A percentile compares a stretch with the other conserved stretches of the same genome.
phyloP scores from a whole-genome alignment of 1,140 invertebrate species.

The Paralvinella palmiformis region DNA sequence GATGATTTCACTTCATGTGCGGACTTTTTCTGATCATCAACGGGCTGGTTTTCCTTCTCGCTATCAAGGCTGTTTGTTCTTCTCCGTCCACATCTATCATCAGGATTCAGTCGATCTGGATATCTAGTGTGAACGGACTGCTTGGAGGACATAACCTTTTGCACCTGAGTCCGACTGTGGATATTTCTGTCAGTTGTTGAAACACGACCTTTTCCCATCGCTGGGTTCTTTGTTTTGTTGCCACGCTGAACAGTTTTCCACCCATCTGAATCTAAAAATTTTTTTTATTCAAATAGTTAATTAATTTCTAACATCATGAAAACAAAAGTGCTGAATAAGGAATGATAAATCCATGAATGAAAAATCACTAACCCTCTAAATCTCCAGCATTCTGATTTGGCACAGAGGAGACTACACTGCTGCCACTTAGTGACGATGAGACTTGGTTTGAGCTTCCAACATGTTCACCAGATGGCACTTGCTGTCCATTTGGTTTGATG shows the following conservation, averaged over 20 bases:
- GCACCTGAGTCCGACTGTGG: background rate
- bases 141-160: background rate
- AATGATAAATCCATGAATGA: too few species aligned
- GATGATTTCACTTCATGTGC: too few species aligned
- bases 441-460: too few species aligned
- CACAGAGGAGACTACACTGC: too few species aligned
- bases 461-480: too few species aligned
- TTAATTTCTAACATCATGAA: too few species aligned
- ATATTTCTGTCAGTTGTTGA: background rate
- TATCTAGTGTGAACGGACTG: background rate
- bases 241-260: slow-evolving; percentile 63
- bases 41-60: slow-evolving; percentile 41
- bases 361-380: too few species aligned
- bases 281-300: too few species aligned
- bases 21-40: too few species aligned
- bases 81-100: background rate
- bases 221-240: slow-evolving; percentile 8
- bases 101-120: background rate
- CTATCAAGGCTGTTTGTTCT: slow-evolving; percentile 33
- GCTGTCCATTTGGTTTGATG: slow-evolving; percentile 11
- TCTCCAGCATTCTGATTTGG: too few species aligned
- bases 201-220: background rate
- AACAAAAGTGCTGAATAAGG: too few species aligned
- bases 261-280: slow-evolving; percentile 53
- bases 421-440: too few species aligned